Conservation (phyloP, 2,888 invertebrate genomes). For the Horisme vitalbata region DNA sequence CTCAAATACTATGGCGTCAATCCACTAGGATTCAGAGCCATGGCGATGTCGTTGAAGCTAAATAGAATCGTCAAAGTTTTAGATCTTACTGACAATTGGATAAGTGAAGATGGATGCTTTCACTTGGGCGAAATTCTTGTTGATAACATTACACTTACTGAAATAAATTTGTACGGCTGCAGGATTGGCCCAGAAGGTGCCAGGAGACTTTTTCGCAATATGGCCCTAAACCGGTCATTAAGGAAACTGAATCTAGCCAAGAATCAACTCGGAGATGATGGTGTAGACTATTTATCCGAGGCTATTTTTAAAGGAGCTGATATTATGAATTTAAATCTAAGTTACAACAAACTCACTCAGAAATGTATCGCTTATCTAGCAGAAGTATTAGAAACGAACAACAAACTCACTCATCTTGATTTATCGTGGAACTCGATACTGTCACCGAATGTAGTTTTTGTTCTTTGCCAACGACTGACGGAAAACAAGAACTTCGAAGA, state of each 20-base stretch:
- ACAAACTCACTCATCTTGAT: slow-evolving; percentile 53
- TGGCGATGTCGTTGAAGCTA: slow-evolving; percentile 52
- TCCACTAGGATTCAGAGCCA: slow-evolving; percentile 54
- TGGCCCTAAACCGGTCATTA: slow-evolving; percentile 46
- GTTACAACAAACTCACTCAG: slow-evolving; percentile 52
- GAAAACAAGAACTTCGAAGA: slow-evolving; percentile 46
- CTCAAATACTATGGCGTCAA: slow-evolving; percentile 62
- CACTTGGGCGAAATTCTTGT: slow-evolving; percentile 61
- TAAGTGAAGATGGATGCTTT: slow-evolving; percentile 56
- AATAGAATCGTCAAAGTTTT: slow-evolving; percentile 53
- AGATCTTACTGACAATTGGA: slow-evolving; percentile 59
- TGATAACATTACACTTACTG: slow-evolving; percentile 45
- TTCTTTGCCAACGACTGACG: slow-evolving; percentile 41
- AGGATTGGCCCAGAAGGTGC: slow-evolving; percentile 55
- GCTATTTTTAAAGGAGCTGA: slow-evolving; percentile 45
- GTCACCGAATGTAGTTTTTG: slow-evolving; percentile 38
- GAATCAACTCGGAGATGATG: slow-evolving; percentile 54
- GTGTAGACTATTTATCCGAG: slow-evolving; percentile 45
- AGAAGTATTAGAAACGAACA: slow-evolving; percentile 52
- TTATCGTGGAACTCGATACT: slow-evolving; percentile 59
- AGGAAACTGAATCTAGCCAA: slow-evolving; percentile 47
- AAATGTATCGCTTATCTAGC: slow-evolving; percentile 43
- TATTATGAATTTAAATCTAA: slow-evolving; percentile 47
- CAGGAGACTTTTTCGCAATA: slow-evolving; percentile 39
- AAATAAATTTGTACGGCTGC: slow-evolving; percentile 59